Evolutionary conservation across 2,888 invertebrate species (phyloP).

Genomic region (Epirrita christyi): DNA sequence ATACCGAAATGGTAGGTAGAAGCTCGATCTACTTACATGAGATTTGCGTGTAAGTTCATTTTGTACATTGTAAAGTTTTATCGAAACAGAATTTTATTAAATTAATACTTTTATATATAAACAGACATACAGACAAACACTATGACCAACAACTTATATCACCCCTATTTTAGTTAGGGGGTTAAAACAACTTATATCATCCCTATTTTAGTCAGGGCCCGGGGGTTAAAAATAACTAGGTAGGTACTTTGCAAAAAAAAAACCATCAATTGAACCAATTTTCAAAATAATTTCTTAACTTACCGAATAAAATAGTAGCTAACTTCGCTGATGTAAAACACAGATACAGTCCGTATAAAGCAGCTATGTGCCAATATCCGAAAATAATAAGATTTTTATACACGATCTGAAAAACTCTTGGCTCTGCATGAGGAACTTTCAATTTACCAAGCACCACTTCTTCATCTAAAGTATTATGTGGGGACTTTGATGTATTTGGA

Average conservation of each 20-base stretch:
- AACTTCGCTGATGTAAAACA: constrained; percentile 54
- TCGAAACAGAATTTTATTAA: too few species aligned
- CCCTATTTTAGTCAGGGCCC: too few species aligned
- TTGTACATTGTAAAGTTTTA: too few species aligned
- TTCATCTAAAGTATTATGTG: constrained; percentile 1
- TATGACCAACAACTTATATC: background rate
- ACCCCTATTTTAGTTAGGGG: too few species aligned
- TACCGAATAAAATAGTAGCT: constrained; percentile 49
- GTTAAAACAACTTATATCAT: background rate
- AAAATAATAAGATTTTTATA: constrained; percentile 50
- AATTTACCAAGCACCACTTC: constrained; percentile 26
- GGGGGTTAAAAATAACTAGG: too few species aligned
- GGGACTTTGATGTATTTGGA: background rate
- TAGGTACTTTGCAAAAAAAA: too few species aligned
- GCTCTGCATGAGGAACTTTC: constrained; percentile 33
- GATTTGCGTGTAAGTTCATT: too few species aligned
- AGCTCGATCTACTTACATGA: too few species aligned
- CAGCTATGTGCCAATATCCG: constrained; percentile 52
- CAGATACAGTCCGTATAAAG: constrained; percentile 52
- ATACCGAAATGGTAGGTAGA: too few species aligned
- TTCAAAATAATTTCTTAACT: constrained; percentile 37
- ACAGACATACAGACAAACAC: background rate
- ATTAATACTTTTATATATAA: too few species aligned
- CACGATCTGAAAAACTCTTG: constrained; percentile 47
- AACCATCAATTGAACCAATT: too few species aligned